Percentiles rank a stretch among this genome's conserved stretches.
Evolutionary conservation across 2,113 vertebrate species (phyloP).

Genomic region (Vidua macroura): DNA sequence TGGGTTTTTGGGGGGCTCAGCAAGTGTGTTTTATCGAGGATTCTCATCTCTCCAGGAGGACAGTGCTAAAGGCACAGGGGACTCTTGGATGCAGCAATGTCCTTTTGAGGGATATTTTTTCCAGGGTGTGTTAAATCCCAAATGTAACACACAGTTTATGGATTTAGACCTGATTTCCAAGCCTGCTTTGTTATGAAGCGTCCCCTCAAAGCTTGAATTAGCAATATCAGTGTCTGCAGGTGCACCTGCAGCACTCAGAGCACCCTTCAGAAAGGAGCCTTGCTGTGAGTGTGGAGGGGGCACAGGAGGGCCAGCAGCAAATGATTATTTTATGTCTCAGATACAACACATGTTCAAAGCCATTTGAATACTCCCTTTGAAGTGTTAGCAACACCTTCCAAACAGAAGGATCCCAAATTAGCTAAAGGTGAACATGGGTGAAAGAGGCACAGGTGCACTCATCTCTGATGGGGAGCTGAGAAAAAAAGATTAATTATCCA

Average conservation of each 20-base stretch:
- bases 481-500: background rate
- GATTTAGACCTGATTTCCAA: background rate
- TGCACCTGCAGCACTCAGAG: background rate
- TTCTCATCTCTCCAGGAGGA: background rate
- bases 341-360: background rate
- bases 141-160: background rate
- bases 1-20: background rate
- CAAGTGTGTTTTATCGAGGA: background rate
- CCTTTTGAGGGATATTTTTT: background rate
- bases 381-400: background rate
- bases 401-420: background rate
- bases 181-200: background rate
- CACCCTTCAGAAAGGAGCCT: background rate
- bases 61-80: background rate
- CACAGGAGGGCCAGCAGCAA: background rate
- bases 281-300: background rate
- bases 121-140: background rate
- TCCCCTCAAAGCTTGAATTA: background rate
- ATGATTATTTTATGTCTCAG: background rate
- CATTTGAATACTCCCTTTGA: background rate
- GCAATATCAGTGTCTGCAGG: background rate
- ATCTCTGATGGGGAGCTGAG: background rate
- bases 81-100: background rate
- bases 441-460: background rate
- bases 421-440: background rate